Evolutionary conservation across 2,888 invertebrate species (phyloP).

Genomic region (Sipha maydis): DNA sequence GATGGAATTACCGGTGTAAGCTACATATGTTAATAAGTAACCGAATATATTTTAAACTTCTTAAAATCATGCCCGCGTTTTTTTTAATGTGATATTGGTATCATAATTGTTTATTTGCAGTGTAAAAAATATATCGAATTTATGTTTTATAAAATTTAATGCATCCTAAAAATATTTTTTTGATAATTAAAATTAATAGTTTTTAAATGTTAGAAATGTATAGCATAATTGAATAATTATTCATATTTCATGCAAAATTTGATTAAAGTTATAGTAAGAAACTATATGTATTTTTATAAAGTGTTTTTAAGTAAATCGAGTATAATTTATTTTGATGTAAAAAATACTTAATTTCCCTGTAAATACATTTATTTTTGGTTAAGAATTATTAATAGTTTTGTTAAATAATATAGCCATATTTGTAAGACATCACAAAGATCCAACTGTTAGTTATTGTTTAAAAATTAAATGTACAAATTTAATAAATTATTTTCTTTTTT

Average conservation of each 20-base stretch:
- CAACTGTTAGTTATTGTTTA: background rate
- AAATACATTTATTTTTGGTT: background rate
- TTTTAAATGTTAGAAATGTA: background rate
- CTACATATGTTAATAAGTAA: background rate
- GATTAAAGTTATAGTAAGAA: background rate
- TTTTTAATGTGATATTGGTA: no score
- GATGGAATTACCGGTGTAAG: background rate
- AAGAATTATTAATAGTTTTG: background rate
- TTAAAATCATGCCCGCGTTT: background rate
- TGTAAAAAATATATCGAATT: no score
- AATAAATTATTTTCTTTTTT: background rate
- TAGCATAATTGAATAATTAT: background rate
- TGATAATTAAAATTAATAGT: background rate
- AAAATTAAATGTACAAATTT: background rate
- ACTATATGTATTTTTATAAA: background rate
- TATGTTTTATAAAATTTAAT: no score
- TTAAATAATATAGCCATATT: background rate
- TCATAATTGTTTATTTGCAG: no score
- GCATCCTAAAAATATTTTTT: background rate
- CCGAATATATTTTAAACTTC: slow-evolving; percentile 13
- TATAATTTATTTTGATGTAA: background rate
- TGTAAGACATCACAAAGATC: background rate
- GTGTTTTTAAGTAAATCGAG: background rate
- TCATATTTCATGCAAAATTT: background rate
- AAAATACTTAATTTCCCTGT: background rate